These are phyloP conservation scores for Drosophila lacertosa DNA, from an alignment of 1,140 invertebrate species.

Conservation along the genomic window DNA sequence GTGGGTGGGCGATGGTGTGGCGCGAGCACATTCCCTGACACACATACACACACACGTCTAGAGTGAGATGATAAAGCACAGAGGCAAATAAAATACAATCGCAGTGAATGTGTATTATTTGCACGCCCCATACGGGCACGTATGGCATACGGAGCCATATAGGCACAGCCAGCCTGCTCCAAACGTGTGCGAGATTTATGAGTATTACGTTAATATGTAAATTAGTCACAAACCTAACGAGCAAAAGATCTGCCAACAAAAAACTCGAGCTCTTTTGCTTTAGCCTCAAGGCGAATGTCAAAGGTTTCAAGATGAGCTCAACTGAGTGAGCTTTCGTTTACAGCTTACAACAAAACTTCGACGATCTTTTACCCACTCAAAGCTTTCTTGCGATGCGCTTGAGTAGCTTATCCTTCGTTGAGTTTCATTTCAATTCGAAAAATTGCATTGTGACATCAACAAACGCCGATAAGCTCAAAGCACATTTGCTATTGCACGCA, in stretches of 20 bases:
- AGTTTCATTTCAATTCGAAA: background rate
- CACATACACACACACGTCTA: constrained; percentile 1
- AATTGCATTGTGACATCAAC: constrained; percentile 5
- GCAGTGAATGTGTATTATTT: constrained; percentile 21
- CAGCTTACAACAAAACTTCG: background rate
- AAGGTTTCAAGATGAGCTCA: background rate
- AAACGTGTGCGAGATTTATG: constrained; percentile 36
- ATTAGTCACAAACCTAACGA: constrained; percentile 12
- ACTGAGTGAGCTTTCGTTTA: background rate
- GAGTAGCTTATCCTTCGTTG: background rate
- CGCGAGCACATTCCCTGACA: constrained; percentile 3
- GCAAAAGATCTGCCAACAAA: constrained; percentile 9
- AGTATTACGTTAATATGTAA: constrained; percentile 38
- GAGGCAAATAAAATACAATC: constrained; percentile 19
- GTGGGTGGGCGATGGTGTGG: background rate
- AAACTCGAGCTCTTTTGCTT: background rate
- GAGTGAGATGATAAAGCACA: constrained; percentile 33
- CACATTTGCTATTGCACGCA: background rate
- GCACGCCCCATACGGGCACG: constrained; percentile 34
- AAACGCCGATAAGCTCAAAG: constrained; percentile 16
- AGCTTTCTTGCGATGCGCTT: background rate
- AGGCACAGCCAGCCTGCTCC: constrained; percentile 15
- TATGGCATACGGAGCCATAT: constrained; percentile 19
- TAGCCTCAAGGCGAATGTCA: constrained; percentile 5
- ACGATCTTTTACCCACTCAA: background rate